Conservation (phyloP, 1,140 invertebrate species). For the Drosophila obscura region DNA sequence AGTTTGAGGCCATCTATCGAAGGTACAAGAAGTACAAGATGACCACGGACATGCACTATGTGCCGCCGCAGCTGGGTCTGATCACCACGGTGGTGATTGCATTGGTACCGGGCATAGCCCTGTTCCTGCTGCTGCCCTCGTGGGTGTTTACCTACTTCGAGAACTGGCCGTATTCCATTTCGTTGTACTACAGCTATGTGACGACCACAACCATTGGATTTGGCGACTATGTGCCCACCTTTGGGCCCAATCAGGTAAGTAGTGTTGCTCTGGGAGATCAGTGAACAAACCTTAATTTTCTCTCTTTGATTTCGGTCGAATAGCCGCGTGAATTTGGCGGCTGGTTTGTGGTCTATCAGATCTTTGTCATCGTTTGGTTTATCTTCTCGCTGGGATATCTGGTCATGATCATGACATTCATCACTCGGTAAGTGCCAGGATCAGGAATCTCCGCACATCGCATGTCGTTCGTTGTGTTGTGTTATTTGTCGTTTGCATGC, state of each 20-base stretch:
- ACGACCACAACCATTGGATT: conserved; percentile 97
- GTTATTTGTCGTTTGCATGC: conserved; percentile 57
- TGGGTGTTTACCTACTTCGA: conserved; percentile 94
- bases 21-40: conserved; percentile 90
- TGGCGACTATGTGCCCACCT: conserved; percentile 93
- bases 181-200: conserved; percentile 96
- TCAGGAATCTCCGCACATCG: conserved; percentile 5
- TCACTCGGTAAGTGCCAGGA: conserved; percentile 85
- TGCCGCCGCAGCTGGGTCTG: conserved; percentile 88
- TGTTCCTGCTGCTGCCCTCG: conserved; percentile 97
- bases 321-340: conserved; percentile 79
- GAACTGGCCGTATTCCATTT: conserved; percentile 94
- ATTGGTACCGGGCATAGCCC: conserved; percentile 92
- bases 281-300: not conserved
- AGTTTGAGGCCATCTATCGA: conserved; percentile 89
- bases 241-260: conserved; percentile 85
- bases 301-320: not conserved
- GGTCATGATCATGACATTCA: conserved; percentile 95
- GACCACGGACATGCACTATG: conserved; percentile 85
- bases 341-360: conserved; percentile 82
- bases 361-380: conserved; percentile 89
- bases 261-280: not conserved
- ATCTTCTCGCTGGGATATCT: conserved; percentile 95
- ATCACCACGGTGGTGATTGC: conserved; percentile 91
- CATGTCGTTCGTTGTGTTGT: conserved; percentile 38